Conservation (phyloP, 2,888 invertebrate species). For the Oscheius sp. region DNA sequence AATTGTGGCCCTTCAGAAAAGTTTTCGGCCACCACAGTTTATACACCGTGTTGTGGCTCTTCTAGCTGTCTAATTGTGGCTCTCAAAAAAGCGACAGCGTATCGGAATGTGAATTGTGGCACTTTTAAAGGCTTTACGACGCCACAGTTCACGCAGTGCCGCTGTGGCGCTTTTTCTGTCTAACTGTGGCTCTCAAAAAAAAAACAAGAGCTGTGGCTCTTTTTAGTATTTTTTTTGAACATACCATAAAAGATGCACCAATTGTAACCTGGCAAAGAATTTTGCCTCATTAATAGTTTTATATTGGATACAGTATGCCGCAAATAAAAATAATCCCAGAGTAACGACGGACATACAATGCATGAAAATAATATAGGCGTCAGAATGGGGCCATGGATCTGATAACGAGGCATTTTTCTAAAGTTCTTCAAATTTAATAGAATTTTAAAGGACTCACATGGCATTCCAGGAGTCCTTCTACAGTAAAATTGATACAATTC, state of each 20-base stretch:
- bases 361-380: neutral
- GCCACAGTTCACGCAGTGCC: no score
- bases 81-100: no score
- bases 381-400: conserved; percentile 10
- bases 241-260: conserved; percentile 17
- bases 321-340: neutral
- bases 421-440: neutral
- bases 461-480: neutral
- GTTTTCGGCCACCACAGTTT: no score
- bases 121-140: no score
- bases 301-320: conserved; percentile 2
- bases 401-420: neutral
- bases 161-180: no score
- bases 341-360: neutral
- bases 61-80: no score
- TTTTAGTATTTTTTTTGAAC: neutral
- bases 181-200: no score
- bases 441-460: neutral
- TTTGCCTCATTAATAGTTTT: conserved; percentile 20
- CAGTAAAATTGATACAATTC: neutral
- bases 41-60: no score
- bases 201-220: no score
- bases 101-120: no score
- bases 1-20: no score
- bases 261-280: conserved; percentile 8